Base-by-base conservation (phyloP, 1,140 invertebrate genomes). In the Dendrolimus punctatus region DNA sequence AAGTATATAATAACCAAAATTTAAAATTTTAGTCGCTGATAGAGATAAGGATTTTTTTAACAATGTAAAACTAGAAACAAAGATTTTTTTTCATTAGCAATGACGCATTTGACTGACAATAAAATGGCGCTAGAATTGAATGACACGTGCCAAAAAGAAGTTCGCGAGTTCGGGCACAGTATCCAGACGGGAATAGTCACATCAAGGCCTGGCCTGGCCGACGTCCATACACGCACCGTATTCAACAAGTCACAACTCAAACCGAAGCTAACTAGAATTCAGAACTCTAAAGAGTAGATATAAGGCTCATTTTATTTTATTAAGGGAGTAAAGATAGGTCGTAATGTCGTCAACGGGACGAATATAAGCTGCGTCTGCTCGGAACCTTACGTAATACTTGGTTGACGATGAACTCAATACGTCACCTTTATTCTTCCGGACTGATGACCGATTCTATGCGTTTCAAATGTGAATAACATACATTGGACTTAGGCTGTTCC, bases 121-220 rank as follows among this genome's bases (percentile, higher is more conserved):
- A 60, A 64, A 65, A 64, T 45, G 70, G 64, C 70, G 70, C 65
- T 57, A 62, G 60, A 64, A 62, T 64, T 69, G 62, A 71, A 61
- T 71, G 75, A 73, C 64, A 75, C 53, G 68, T 66, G 65, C 70
- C 67, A 71, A 68, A 67, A 70, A 60, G 64, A 66, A 58, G 65
- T 69, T 66, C 58, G 62, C 63, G 61, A 72, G 64, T 61, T 71
- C 62, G 68, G 74, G 71, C 70, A 72, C 68, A 64, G 60, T 70
- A 69, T 76, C 70, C 71, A 78, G 81, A 80, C 81, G 79, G 80
- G 81, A 85, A 85, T 85, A 85, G 81, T 85, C 78, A 60, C 78
- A 76, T 73, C 72, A 63, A 51, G 57, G 58, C 81, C 81, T 75
- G 81, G 81, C 81, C 81, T 85, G 81, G 81, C 81, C 59, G 52